phyloP scores from a whole-genome alignment of 2,797 vertebrate genomes.

The Sebastiscus albofasciatus region DNA sequence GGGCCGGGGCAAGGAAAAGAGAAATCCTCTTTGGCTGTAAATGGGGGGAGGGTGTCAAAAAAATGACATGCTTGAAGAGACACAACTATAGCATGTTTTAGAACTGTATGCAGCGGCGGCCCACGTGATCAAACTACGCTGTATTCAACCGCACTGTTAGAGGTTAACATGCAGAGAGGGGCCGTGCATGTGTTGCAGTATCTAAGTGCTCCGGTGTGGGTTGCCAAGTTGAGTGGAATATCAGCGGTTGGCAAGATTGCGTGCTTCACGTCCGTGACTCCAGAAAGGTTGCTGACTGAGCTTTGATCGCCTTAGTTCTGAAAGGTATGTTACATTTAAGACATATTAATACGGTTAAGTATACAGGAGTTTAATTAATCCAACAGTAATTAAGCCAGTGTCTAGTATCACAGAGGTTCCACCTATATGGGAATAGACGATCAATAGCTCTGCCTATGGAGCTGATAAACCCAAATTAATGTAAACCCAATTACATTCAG shows the following conservation, averaged over 20 bases:
- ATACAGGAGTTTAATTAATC: neutral
- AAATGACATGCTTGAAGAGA: conserved; percentile 27
- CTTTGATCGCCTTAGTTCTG: neutral
- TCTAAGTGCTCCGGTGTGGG: neutral
- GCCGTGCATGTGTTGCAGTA: neutral
- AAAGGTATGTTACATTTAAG: neutral
- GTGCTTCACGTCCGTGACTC: conserved; percentile 10
- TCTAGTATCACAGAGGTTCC: neutral
- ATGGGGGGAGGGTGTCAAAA: conserved; percentile 1
- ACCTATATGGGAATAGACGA: neutral
- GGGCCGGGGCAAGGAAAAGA: conserved; percentile 29
- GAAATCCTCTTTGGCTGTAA: conserved; percentile 38
- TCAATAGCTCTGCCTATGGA: neutral
- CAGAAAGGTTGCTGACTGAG: neutral
- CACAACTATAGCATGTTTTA: conserved; percentile 11
- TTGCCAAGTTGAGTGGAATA: conserved; percentile 19
- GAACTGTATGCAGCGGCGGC: neutral
- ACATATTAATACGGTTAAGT: neutral
- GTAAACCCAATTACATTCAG: neutral
- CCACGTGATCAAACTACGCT: neutral
- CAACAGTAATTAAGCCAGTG: neutral
- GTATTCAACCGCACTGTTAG: neutral
- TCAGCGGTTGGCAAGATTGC: conserved; percentile 8
- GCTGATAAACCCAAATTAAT: neutral
- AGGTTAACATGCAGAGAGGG: conserved; percentile 17